These are phyloP conservation scores for Tamandua tetradactyla DNA, from an alignment of 2,797 vertebrate species.

Conservation along the genomic window DNA sequence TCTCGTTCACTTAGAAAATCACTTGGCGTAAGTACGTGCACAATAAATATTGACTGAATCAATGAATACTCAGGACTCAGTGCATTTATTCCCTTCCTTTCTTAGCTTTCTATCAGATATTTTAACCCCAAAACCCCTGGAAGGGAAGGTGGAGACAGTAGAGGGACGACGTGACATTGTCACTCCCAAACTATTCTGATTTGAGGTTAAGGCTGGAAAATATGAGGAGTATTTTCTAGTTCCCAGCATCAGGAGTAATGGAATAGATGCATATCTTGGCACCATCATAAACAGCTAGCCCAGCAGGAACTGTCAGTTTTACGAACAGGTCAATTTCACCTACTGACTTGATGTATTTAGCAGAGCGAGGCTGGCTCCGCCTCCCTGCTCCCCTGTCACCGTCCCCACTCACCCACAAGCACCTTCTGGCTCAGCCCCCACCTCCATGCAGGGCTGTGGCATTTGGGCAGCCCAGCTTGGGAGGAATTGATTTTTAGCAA, in stretches of 20 bases:
- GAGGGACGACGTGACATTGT: background rate
- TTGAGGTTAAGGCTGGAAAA: background rate
- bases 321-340: background rate
- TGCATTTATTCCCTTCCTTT: background rate
- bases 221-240: background rate
- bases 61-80: background rate
- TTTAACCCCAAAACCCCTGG: background rate
- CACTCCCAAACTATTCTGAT: background rate
- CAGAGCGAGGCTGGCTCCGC: background rate
- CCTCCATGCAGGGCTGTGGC: background rate
- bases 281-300: conserved; percentile 48
- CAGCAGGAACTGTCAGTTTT: conserved; percentile 55
- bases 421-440: background rate
- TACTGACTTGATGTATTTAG: conserved; percentile 51
- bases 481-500: conserved; percentile 48
- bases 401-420: background rate
- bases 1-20: background rate
- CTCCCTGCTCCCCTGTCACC: background rate
- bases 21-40: background rate
- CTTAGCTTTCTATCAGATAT: background rate
- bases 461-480: background rate
- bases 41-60: background rate
- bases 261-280: conserved; percentile 35
- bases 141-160: background rate
- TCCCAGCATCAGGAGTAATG: background rate